phyloP scores from a whole-genome alignment of 1,140 invertebrate genomes.

The Delia radicum region DNA sequence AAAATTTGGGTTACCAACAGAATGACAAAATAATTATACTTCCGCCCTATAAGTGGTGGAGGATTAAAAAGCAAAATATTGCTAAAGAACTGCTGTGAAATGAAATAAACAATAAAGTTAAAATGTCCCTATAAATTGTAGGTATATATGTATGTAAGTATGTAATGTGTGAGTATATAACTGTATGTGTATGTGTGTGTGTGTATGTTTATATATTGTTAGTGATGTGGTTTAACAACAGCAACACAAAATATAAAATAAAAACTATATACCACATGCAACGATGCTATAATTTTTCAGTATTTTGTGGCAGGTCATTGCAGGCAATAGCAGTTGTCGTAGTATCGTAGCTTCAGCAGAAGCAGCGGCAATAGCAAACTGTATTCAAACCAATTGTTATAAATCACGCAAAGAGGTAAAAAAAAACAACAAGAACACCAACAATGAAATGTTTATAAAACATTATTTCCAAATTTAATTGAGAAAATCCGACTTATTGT shows the following conservation, averaged over 20 bases:
- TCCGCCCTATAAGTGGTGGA: too few species aligned
- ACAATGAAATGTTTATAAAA: too few species aligned
- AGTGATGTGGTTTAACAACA: not conserved
- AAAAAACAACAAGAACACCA: not conserved
- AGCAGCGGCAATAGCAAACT: not conserved
- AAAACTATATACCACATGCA: not conserved
- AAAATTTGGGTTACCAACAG: too few species aligned
- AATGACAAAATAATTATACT: too few species aligned
- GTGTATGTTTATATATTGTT: not conserved
- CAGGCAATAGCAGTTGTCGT: not conserved
- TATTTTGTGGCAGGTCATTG: not conserved
- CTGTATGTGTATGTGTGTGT: not conserved
- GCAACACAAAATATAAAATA: not conserved
- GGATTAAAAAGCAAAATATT: too few species aligned
- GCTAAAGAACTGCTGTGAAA: too few species aligned
- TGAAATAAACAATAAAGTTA: conserved; percentile 2
- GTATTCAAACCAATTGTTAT: not conserved
- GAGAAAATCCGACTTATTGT: too few species aligned
- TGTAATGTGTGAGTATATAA: not conserved
- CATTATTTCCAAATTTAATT: too few species aligned
- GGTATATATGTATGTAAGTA: not conserved
- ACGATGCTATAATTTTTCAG: not conserved
- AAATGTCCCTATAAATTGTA: not conserved
- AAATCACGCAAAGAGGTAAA: not conserved
- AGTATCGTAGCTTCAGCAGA: not conserved